Conservation (phyloP, 2,888 invertebrate genomes). For the Meloe dianella region DNA sequence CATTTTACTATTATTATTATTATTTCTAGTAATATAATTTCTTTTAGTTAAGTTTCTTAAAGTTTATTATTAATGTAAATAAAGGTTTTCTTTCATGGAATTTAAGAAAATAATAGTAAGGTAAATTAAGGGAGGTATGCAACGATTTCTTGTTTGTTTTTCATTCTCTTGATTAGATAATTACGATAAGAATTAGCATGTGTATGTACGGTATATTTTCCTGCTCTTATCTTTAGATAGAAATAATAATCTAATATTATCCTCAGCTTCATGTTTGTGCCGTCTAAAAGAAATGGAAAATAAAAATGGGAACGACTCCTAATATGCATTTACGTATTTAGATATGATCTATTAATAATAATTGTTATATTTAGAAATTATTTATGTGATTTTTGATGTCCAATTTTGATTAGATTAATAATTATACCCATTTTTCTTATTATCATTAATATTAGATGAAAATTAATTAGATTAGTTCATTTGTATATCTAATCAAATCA, state of each 20-base stretch:
- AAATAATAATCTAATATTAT: constrained; percentile 43
- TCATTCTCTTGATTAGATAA: not conserved
- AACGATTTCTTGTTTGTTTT: not conserved
- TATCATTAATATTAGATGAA: constrained; percentile 34
- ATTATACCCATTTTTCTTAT: constrained; percentile 23
- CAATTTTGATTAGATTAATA: constrained; percentile 38
- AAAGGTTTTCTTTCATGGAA: constrained; percentile 37
- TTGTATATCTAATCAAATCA: constrained; percentile 30
- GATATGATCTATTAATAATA: constrained; percentile 44
- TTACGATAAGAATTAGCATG: constrained; percentile 23
- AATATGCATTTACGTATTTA: constrained; percentile 55
- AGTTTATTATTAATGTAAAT: constrained; percentile 49
- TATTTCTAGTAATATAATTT: constrained; percentile 20
- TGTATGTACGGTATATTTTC: constrained; percentile 30
- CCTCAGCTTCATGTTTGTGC: constrained; percentile 55
- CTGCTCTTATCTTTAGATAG: constrained; percentile 39
- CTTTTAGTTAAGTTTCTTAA: constrained; percentile 45
- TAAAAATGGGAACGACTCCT: constrained; percentile 25
- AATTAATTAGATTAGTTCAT: constrained; percentile 30
- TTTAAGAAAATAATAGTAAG: constrained; percentile 22
- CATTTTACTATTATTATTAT: constrained; percentile 35
- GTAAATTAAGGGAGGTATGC: not conserved
- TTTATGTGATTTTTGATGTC: constrained; percentile 57
- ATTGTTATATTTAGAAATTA: constrained; percentile 57
- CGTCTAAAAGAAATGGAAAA: constrained; percentile 45